A percentile compares a stretch with the other conserved stretches of the same genome.
These are phyloP conservation scores for Parnassius smintheus DNA, from an alignment of 2,888 invertebrate species.

Conservation along the genomic window DNA sequence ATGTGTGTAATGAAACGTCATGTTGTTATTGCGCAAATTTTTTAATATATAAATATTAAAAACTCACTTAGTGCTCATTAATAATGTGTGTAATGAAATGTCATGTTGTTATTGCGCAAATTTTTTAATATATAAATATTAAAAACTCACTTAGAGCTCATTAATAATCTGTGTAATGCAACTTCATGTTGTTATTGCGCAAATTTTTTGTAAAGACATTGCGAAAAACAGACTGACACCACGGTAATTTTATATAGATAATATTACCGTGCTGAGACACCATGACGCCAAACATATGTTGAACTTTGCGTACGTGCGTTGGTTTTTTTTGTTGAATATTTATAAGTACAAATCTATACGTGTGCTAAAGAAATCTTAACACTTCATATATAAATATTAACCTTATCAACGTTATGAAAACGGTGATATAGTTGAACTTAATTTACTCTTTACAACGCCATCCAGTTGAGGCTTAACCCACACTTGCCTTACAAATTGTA, in stretches of 20 bases:
- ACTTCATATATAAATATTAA: no score
- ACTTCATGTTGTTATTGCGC: constrained; percentile 11
- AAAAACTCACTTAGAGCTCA: neutral
- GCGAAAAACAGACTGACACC: constrained; percentile 16
- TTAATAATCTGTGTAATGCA: constrained; percentile 9
- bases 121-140: constrained; percentile 15
- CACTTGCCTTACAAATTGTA: no score
- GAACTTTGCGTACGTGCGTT: constrained; percentile 18
- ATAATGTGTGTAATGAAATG: constrained; percentile 8
- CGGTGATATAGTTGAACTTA: no score
- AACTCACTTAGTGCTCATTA: neutral
- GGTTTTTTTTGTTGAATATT: neutral
- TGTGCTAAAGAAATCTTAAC: no score
- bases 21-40: constrained; percentile 18
- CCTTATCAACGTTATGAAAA: no score
- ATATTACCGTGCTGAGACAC: constrained; percentile 37
- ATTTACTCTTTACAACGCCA: no score
- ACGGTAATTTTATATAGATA: no score
- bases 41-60: no score
- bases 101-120: constrained; percentile 14
- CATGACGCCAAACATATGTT: constrained; percentile 28
- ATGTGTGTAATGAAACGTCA: constrained; percentile 4
- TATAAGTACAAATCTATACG: no score
- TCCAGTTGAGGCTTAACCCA: no score
- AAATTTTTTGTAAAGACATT: constrained; percentile 26